Conservation (phyloP, 2,888 invertebrate species). For the Copidosoma aretas region DNA sequence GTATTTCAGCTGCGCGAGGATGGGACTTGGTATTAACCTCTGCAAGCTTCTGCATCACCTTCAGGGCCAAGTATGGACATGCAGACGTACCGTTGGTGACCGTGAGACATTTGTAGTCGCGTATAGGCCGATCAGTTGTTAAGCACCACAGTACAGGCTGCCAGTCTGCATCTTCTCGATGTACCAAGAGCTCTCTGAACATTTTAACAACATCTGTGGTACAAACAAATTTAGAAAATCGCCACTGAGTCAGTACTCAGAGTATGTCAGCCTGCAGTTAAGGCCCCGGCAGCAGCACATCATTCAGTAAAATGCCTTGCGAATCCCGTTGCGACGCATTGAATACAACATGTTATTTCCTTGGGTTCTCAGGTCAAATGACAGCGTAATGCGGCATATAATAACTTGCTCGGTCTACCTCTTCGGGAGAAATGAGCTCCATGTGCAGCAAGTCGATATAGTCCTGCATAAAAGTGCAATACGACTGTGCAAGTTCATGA, state of each 20-base stretch:
- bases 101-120: slow-evolving; percentile 3
- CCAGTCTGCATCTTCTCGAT: not conserved
- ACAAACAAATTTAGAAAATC: no score
- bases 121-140: not conserved
- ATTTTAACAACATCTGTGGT: no score
- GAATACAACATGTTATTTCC: no score
- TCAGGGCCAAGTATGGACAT: slow-evolving; percentile 14
- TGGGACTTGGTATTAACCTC: slow-evolving; percentile 9
- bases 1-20: slow-evolving; percentile 15
- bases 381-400: not conserved
- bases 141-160: no score
- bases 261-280: no score
- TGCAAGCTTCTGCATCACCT: slow-evolving; percentile 16
- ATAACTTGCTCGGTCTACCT: not conserved
- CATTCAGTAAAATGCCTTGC: no score
- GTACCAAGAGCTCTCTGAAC: no score
- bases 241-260: no score
- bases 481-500: not conserved
- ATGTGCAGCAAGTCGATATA: not conserved
- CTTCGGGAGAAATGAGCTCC: not conserved
- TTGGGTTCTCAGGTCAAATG: no score
- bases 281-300: no score
- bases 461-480: not conserved
- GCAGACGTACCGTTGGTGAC: slow-evolving; percentile 20
- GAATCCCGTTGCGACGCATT: no score